phyloP scores from a whole-genome alignment of 2,113 vertebrate genomes.

The Meles meles region DNA sequence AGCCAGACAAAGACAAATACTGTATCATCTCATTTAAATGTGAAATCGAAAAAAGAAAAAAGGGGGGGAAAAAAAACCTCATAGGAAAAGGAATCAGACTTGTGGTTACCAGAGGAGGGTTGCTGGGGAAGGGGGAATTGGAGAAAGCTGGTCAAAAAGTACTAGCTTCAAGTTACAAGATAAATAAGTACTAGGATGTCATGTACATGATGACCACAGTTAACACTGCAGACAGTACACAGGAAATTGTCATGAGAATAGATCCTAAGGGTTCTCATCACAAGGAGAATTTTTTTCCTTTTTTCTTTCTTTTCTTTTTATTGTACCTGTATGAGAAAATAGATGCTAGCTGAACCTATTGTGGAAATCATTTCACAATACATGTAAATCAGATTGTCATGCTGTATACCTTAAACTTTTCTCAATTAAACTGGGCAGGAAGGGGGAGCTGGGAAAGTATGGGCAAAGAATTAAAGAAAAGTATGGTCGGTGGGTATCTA shows the following conservation, averaged over 20 bases:
- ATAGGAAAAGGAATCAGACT: not conserved
- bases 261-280: not conserved
- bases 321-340: not conserved
- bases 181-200: not conserved
- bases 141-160: not conserved
- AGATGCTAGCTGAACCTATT: not conserved
- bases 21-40: not conserved
- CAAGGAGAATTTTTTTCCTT: not conserved
- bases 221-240: not conserved
- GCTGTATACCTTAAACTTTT: not conserved
- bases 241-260: not conserved
- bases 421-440: not conserved
- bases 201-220: not conserved
- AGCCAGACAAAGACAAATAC: not conserved
- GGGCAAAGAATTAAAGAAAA: not conserved
- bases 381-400: not conserved
- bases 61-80: not conserved
- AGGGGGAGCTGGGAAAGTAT: not conserved
- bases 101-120: not conserved
- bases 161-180: not conserved
- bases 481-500: not conserved
- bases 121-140: not conserved
- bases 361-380: not conserved
- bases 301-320: not conserved
- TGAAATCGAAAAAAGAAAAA: not conserved